Base-by-base conservation (phyloP, 2,797 vertebrate species). In the Eptatretus atami region DNA sequence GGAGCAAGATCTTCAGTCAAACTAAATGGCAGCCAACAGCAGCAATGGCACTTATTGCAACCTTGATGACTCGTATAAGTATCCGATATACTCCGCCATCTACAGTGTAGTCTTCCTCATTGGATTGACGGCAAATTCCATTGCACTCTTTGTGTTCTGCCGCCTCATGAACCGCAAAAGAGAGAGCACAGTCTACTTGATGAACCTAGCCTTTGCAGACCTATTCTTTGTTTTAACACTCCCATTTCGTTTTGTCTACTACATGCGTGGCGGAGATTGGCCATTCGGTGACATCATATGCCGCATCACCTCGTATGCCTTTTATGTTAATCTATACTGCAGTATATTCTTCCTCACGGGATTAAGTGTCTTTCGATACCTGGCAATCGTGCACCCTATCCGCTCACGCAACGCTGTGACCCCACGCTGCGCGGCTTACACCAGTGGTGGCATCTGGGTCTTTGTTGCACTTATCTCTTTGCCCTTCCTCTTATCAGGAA, bases 261-360 rank as follows among this genome's bases (percentile, higher is more conserved):
- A 69, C 63, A 12, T 63, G 15, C 57, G 63, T 53, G n/a, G 63
- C 6, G 55, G 12, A 10, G 13, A 57, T 54, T 63, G 66, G 64
- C 65, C 66, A 1, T 65, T 54, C 15, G 13, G 67, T 31, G 67
- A 57, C 55, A 14, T 67, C 2, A 44, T 67, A 11, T 71, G 71
- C 53, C 65, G 68, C 12, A 24, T 69, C 61, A 68, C 66, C 24
- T 66, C 69, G 53, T 70, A 67, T 63, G 52, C 69, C 10, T 71
- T 72, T 64, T 71, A 72, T 25, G 67, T 70, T 54, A 70, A 68
- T 65, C 70, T 72, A 69, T 72, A 71, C 63, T 69, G 69, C 66
- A 70, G 70, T 19, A 70, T 71, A 54, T 67, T 69, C 19, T 71
- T 72, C 64, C 67, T 72, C 63, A 67, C 67, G 12, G 67, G 69